Evolutionary conservation across 35 echinoderm and acorn worm genomes (phyloP).

Genomic region (Stichopus chloronotus): DNA sequence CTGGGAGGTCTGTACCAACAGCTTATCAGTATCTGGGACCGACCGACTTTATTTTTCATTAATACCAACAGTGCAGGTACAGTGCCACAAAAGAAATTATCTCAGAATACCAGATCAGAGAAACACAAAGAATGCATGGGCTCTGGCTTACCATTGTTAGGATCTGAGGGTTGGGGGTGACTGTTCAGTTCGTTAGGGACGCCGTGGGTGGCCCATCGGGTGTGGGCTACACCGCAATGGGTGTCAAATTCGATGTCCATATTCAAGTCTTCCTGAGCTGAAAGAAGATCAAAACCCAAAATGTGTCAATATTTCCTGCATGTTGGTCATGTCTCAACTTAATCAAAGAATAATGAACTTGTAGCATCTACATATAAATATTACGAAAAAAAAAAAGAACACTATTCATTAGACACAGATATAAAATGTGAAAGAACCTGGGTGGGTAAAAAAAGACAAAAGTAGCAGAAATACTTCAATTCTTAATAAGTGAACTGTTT

Average conservation of each 20-base stretch:
- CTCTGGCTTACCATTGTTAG: constrained; percentile 78
- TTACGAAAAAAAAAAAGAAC: neutral
- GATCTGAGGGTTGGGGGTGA: constrained; percentile 92
- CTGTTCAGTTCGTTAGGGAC: constrained; percentile 89
- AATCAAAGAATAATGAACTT: neutral
- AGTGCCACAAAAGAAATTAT: too few species aligned
- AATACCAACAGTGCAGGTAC: too few species aligned
- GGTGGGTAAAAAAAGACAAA: too few species aligned
- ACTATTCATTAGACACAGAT: too few species aligned
- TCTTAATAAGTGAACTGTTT: too few species aligned
- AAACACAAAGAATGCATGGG: neutral
- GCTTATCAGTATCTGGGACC: too few species aligned
- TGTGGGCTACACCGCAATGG: constrained; percentile 95
- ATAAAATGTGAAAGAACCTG: too few species aligned
- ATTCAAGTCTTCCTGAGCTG: constrained; percentile 65
- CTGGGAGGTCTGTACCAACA: too few species aligned
- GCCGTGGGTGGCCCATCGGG: constrained; percentile 97
- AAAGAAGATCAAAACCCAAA: neutral
- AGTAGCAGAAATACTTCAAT: too few species aligned
- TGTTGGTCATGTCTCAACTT: neutral
- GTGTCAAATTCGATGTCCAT: constrained; percentile 87
- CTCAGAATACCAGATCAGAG: too few species aligned
- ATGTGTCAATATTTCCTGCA: too few species aligned
- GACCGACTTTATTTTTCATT: too few species aligned
- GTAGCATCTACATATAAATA: neutral